Evolutionary conservation across 2,888 invertebrate genomes (phyloP).

Genomic region (Philhelius pedissequus): DNA sequence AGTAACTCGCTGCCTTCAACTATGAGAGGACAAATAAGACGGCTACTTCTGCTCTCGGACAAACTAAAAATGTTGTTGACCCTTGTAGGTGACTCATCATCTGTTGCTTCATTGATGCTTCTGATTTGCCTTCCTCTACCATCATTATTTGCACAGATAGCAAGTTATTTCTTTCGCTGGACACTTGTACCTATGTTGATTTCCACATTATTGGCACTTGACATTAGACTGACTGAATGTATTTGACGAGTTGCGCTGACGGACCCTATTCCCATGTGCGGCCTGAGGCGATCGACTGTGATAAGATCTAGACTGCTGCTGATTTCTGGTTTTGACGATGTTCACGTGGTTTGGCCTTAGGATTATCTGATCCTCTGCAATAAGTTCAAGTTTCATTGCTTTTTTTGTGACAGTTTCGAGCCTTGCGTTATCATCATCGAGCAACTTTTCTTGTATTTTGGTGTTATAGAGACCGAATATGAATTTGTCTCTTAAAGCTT

Average conservation of each 20-base stretch:
- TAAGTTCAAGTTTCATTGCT: conserved; percentile 3
- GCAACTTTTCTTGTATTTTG: conserved; percentile 17
- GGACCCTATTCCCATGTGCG: background rate
- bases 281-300: background rate
- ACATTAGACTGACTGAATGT: background rate
- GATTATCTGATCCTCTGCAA: conserved; percentile 12
- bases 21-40: background rate
- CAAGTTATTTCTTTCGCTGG: background rate
- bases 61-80: background rate
- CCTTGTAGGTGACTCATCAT: background rate
- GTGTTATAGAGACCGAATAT: conserved; percentile 14
- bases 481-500: conserved; percentile 18
- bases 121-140: background rate
- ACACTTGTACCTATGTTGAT: background rate
- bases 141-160: background rate
- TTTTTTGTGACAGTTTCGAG: background rate
- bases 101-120: background rate
- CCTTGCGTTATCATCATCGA: conserved; percentile 14
- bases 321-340: background rate
- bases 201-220: background rate
- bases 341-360: background rate
- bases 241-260: background rate
- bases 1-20: background rate
- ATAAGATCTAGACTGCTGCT: background rate
- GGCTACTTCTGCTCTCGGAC: background rate